These are phyloP conservation scores for Onthophagus taurus DNA, from an alignment of 1,140 invertebrate species.

Conservation along the genomic window DNA sequence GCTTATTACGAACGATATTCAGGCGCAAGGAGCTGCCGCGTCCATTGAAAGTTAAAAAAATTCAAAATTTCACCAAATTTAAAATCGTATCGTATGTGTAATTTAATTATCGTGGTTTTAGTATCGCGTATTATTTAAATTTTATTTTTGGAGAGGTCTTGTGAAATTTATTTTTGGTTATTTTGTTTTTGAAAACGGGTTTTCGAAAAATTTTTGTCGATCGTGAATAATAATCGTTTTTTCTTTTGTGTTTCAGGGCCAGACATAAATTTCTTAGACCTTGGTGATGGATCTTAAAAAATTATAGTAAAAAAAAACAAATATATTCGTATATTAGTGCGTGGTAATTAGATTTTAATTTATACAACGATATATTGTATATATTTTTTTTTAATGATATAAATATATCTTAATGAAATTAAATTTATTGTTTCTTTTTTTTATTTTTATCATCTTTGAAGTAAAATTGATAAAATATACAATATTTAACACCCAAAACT, in stretches of 20 bases:
- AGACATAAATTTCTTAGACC: constrained; percentile 15
- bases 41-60: background rate
- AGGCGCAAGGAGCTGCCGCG: background rate
- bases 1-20: constrained; percentile 6
- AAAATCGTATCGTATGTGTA: background rate
- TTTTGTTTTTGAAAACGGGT: background rate
- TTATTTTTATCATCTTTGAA: background rate
- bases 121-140: background rate
- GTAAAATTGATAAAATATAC: constrained; percentile 3
- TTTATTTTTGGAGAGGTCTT: constrained; percentile 11
- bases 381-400: background rate
- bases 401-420: background rate
- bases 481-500: constrained; percentile 10
- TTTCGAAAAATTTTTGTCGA: background rate
- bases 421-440: constrained; percentile 1
- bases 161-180: constrained; percentile 12
- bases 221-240: constrained; percentile 11
- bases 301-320: too few relatives aligned
- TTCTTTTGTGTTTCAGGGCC: constrained; percentile 16
- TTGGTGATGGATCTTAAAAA: constrained; percentile 14
- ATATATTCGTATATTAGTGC: too few relatives aligned
- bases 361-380: background rate
- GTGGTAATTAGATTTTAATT: too few relatives aligned
- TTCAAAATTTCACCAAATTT: background rate
- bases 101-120: background rate